Percentiles rank a stretch among this genome's conserved stretches.
Conservation (phyloP, 1,140 invertebrate species). For the Lepidurus apus region DNA sequence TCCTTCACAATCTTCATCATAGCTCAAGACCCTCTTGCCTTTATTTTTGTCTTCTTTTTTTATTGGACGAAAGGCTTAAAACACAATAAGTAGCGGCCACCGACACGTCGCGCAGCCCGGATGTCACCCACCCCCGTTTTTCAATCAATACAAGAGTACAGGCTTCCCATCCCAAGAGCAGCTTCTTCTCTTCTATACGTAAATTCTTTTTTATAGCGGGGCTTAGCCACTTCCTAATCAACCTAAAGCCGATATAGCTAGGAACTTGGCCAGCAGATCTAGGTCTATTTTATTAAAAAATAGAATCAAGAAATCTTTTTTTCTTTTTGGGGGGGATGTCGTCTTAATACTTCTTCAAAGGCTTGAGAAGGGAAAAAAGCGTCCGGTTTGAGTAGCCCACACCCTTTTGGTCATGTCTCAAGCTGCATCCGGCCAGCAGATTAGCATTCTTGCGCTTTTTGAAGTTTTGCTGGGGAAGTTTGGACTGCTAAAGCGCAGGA, state of each 20-base stretch:
- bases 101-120: background rate
- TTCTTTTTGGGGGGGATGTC: too few relatives aligned
- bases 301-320: background rate
- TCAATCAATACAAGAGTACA: background rate
- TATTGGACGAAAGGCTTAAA: background rate
- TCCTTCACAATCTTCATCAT: background rate
- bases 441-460: conserved; percentile 4
- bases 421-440: conserved; percentile 17
- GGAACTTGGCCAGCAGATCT: background rate
- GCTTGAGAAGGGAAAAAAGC: background rate
- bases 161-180: background rate
- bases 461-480: background rate
- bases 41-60: background rate
- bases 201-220: too few relatives aligned
- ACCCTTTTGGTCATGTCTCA: conserved; percentile 10
- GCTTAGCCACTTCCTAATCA: background rate
- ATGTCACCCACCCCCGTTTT: background rate
- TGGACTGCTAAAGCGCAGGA: background rate
- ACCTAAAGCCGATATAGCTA: background rate
- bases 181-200: too few relatives aligned
- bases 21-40: background rate
- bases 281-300: background rate
- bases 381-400: background rate
- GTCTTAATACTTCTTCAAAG: too few relatives aligned
- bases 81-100: background rate